Conservation (phyloP, 1,140 invertebrate genomes). For the Aphis gossypii region DNA sequence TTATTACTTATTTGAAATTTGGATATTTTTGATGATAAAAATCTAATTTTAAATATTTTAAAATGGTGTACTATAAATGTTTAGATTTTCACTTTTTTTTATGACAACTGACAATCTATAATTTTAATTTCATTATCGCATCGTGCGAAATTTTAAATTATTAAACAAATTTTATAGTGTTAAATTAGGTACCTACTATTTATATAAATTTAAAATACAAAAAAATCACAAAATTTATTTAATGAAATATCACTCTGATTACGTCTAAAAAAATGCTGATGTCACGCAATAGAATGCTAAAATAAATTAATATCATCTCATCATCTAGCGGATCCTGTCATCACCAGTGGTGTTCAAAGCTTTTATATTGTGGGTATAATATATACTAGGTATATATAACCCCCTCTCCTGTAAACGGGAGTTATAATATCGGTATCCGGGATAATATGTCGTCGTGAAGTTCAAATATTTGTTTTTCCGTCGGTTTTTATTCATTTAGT, state of each 20-base stretch:
- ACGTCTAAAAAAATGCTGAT: background rate
- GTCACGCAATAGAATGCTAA: background rate
- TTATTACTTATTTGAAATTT: background rate
- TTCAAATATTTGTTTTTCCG: slow-evolving; percentile 10
- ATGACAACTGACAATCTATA: too few relatives aligned
- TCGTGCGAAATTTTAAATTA: too few relatives aligned
- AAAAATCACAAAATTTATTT: background rate
- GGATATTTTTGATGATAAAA: background rate
- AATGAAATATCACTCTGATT: too few relatives aligned
- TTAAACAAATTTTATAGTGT: background rate
- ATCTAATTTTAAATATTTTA: background rate
- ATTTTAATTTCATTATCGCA: too few relatives aligned
- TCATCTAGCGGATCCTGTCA: background rate
- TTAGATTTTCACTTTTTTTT: background rate
- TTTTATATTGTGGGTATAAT: background rate
- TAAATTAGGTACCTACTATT: background rate
- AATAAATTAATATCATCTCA: background rate
- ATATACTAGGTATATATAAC: background rate
- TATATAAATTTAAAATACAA: background rate
- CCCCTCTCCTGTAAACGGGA: too few relatives aligned
- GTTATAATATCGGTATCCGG: background rate
- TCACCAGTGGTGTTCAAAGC: background rate
- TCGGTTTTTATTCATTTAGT: background rate
- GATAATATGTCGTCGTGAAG: background rate
- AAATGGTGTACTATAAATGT: background rate